Conservation (phyloP, 2,888 invertebrate genomes). For the Diplazon laetatorius region DNA sequence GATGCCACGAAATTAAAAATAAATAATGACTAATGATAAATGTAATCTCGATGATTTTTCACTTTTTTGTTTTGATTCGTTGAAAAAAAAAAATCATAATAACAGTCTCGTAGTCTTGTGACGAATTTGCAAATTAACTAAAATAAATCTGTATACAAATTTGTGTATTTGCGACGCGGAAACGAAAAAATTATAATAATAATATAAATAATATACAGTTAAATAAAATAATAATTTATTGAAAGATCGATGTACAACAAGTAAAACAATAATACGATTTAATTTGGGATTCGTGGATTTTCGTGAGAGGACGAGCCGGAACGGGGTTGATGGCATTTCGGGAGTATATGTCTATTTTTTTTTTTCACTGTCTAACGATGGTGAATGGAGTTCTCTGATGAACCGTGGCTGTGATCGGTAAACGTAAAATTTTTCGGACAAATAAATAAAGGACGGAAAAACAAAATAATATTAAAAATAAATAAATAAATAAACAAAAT, state of each 20-base stretch:
- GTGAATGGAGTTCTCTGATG: conserved; percentile 53
- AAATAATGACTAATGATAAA: no score
- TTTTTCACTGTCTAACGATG: conserved; percentile 15
- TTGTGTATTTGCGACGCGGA: no score
- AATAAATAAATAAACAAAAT: no score
- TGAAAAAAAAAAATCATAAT: no score
- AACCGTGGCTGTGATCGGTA: conserved; percentile 26
- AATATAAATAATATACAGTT: conserved; percentile 3
- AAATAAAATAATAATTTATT: conserved; percentile 36
- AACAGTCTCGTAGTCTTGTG: no score
- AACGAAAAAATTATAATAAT: conserved; percentile 2
- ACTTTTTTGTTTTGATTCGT: no score
- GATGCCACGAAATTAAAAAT: no score
- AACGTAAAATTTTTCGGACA: neutral
- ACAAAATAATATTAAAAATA: no score
- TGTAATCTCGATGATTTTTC: no score
- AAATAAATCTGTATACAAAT: no score
- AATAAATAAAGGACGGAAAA: conserved; percentile 6
- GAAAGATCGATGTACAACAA: conserved; percentile 31
- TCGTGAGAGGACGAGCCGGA: neutral
- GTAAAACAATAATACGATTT: neutral
- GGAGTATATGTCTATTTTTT: neutral
- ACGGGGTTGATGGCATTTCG: conserved; percentile 9
- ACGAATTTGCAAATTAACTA: no score
- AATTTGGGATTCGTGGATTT: neutral